Evolutionary conservation across 2,888 invertebrate genomes (phyloP).

Genomic region (Euplagia quadripunctaria): DNA sequence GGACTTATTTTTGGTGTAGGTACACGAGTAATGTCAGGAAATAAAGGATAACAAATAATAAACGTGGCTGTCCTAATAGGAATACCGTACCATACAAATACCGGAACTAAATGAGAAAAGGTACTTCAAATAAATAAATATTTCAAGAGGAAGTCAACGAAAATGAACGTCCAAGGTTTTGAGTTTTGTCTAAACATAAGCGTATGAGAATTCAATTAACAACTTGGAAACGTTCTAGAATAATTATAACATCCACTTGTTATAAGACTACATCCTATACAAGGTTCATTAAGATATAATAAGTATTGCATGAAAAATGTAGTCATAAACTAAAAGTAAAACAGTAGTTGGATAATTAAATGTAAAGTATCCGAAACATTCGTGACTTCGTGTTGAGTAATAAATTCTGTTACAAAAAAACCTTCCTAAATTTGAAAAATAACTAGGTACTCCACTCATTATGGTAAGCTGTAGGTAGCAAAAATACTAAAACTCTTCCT

Average conservation of each 20-base stretch:
- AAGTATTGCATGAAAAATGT: neutral
- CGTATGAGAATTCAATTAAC: neutral
- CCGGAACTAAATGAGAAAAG: neutral
- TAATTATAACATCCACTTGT: neutral
- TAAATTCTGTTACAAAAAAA: no score
- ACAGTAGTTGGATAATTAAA: no score
- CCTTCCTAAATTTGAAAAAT: neutral
- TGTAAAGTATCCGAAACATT: no score
- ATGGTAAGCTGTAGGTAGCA: no score
- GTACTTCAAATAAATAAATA: neutral
- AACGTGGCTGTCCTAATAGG: no score
- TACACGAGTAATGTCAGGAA: no score
- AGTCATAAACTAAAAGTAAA: neutral
- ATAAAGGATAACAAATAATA: no score
- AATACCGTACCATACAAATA: no score
- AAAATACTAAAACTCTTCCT: neutral
- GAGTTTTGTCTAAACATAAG: neutral
- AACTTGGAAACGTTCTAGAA: neutral
- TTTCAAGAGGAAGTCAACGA: neutral
- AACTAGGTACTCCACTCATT: neutral
- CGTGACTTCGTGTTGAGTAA: no score
- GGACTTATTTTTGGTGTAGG: no score
- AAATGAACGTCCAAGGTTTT: neutral
- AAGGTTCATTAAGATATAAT: neutral
- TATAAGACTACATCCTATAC: neutral